Base-by-base conservation (phyloP, 35 echinoderm and acorn worm genomes). In the Holothuria glaberrima region DNA sequence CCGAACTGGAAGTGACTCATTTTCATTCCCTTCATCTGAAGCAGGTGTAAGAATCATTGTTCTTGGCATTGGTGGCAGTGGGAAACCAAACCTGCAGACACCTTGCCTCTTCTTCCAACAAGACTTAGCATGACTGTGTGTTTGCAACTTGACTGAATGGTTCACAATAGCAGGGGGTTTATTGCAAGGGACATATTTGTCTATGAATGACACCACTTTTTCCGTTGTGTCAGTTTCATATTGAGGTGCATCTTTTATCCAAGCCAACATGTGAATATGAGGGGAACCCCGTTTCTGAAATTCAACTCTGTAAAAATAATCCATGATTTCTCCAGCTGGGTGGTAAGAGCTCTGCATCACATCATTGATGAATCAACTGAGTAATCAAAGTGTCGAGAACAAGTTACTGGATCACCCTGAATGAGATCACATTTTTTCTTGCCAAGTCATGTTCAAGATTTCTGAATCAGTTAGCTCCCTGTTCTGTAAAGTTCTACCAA, bases 1-100 rank as follows among this genome's bases (percentile, higher is more conserved):
- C 26, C 56, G 34, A 28, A 19, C 20, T 87, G 32, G 46, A 81
- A 25, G 76, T 22, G 17, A n/a, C 52, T 88, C 71, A 22, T 29
- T 88, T 27, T 52, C 87, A 57, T 88, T 56, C 16, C 50, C 63
- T 16, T 44, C 27, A 30, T 85, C 62, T 67, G 31, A 57, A 64
- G 84, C 27, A 4, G 92, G 92, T 12, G 72, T 35, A 25, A 93
- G 48, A 29, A 83, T 80, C 50, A 89, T 73, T 73, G 92, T 93
- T 89, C 63, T 83, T 83, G 86, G 86, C 62, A 93, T 81, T 83
- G 92, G 86, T 52, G 86, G 86, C 29, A 93, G 34, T n/a, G 92
- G 92, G 72, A 93, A 93, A 12, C 92, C 87, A 85, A 93, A 93
- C 4, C 86, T 41, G 82, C 92, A 93, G 5, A 89, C 50, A 32